These are phyloP conservation scores for Paelopatides confundens DNA, from an alignment of 53 echinoderm and acorn worm genomes.

Conservation along the genomic window DNA sequence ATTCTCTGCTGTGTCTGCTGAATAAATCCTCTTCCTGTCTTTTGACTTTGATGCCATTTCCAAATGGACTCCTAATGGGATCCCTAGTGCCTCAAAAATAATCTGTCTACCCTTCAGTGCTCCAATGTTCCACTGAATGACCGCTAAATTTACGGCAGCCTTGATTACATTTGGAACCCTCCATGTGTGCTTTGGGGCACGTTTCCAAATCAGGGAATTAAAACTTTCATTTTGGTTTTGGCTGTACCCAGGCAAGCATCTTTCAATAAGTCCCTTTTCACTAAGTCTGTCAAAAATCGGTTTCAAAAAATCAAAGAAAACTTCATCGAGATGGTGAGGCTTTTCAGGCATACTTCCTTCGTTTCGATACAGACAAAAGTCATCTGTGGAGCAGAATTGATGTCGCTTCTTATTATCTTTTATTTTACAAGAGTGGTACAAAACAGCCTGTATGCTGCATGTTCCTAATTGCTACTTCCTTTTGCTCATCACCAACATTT, in stretches of 20 bases:
- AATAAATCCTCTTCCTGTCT: not conserved
- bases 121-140: not conserved
- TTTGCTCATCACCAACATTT: not conserved
- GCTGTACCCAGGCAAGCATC: conserved; percentile 54
- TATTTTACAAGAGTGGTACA: conserved; percentile 45
- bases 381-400: conserved; percentile 40
- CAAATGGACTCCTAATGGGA: not conserved
- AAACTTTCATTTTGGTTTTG: conserved; percentile 68
- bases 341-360: conserved; percentile 44
- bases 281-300: conserved; percentile 43
- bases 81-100: not conserved
- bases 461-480: not conserved
- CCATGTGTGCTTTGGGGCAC: conserved; percentile 64
- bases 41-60: not conserved
- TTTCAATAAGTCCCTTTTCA: conserved; percentile 28
- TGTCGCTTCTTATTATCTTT: conserved; percentile 26
- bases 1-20: not conserved
- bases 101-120: not conserved
- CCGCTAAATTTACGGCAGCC: not conserved
- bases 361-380: conserved; percentile 7
- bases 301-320: conserved; percentile 42
- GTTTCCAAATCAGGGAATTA: conserved; percentile 37
- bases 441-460: conserved; percentile 35
- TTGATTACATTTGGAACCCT: conserved; percentile 28
- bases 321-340: conserved; percentile 42